phyloP scores from a whole-genome alignment of 2,797 vertebrate species.

The Heliangelus exortis region DNA sequence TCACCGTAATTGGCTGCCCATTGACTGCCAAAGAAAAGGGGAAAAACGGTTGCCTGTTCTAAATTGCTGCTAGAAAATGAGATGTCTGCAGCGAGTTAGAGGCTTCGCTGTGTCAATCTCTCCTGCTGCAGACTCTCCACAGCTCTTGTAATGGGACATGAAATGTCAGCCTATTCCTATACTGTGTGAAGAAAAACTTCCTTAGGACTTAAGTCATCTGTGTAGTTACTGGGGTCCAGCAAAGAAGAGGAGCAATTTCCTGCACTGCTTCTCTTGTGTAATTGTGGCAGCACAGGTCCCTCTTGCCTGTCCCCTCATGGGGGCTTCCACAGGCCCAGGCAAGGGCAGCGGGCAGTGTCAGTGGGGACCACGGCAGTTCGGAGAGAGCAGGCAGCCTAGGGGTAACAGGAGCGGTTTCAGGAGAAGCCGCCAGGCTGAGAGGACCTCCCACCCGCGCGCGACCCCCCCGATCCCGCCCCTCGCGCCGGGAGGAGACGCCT shows the following conservation, averaged over 20 bases:
- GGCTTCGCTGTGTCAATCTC: rapidly evolving
- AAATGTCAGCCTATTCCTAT: rapidly evolving
- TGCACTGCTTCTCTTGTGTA: rapidly evolving
- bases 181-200: rapidly evolving
- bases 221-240: rapidly evolving
- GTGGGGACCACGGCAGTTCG: too few relatives aligned
- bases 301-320: too few relatives aligned
- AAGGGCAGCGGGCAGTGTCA: too few relatives aligned
- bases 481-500: not conserved
- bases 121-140: too few relatives aligned
- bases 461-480: not conserved
- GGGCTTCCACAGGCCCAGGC: too few relatives aligned
- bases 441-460: not conserved
- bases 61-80: not conserved
- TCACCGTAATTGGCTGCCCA: not conserved
- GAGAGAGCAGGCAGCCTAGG: too few relatives aligned
- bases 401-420: too few relatives aligned
- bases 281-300: rapidly evolving
- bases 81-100: not conserved
- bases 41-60: rapidly evolving
- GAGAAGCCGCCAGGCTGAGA: not conserved
- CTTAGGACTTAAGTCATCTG: rapidly evolving
- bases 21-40: not conserved
- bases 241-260: not conserved
- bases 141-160: rapidly evolving